These are phyloP conservation scores for Galendromus occidentalis DNA, from an alignment of 1,140 invertebrate species.

Conservation along the genomic window DNA sequence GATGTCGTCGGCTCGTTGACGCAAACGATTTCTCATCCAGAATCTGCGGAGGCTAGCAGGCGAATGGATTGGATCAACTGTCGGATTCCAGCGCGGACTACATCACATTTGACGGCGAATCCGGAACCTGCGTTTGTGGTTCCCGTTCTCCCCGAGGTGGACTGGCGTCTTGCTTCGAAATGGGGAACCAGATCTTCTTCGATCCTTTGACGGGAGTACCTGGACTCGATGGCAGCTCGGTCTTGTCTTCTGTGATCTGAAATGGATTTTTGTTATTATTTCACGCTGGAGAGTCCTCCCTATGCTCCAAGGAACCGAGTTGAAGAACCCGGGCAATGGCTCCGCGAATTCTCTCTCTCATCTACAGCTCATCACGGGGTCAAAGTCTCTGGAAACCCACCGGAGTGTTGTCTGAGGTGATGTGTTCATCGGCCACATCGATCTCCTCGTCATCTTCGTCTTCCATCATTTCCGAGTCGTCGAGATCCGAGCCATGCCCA, in stretches of 20 bases:
- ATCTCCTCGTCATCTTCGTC: constrained; percentile 6
- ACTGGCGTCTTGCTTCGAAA: not conserved
- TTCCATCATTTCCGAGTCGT: not conserved
- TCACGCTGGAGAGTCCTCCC: too few relatives aligned
- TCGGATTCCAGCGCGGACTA: not conserved
- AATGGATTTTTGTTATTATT: too few relatives aligned
- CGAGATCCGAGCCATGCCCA: not conserved
- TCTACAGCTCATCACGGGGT: too few relatives aligned
- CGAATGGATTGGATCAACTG: not conserved
- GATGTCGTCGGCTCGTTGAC: not conserved
- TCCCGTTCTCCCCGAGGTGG: not conserved
- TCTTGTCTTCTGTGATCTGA: constrained; percentile 3
- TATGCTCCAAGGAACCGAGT: too few relatives aligned
- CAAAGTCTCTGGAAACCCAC: not conserved
- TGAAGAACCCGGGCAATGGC: too few relatives aligned
- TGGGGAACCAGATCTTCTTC: constrained; percentile 7
- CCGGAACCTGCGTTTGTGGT: not conserved
- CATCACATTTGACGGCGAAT: not conserved
- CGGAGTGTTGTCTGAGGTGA: constrained; percentile 5
- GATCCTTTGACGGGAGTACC: not conserved
- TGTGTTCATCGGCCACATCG: constrained; percentile 8
- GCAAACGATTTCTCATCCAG: not conserved
- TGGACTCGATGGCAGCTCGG: constrained; percentile 2
- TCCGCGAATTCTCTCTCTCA: too few relatives aligned
- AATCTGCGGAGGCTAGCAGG: not conserved